These are phyloP conservation scores for Malacosoma neustria DNA, from an alignment of 2,888 invertebrate genomes.

Conservation along the genomic window DNA sequence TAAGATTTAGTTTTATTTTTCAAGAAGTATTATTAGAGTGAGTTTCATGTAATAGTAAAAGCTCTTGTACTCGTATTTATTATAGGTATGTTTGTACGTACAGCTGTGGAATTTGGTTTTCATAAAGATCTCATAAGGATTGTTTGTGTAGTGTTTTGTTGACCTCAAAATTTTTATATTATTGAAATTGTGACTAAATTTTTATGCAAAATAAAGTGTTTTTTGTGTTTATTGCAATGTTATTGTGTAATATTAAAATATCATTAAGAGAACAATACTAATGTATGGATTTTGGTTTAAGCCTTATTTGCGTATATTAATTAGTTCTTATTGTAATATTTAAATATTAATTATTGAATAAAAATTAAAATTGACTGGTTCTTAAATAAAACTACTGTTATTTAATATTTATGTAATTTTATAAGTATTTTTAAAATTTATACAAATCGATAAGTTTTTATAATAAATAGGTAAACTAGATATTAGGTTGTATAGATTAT, in stretches of 20 bases:
- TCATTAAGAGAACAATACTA: conserved; percentile 28
- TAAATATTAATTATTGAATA: conserved; percentile 1
- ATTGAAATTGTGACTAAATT: conserved; percentile 30
- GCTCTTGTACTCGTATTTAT: too few relatives aligned
- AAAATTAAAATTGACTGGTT: conserved; percentile 47
- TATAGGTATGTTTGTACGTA: conserved; percentile 59
- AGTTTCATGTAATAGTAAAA: too few relatives aligned
- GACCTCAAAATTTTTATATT: conserved; percentile 66
- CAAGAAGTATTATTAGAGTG: conserved; percentile 63
- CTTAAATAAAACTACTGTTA: conserved; percentile 52
- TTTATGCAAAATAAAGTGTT: conserved; percentile 26
- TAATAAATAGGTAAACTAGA: too few relatives aligned
- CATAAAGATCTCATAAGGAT: conserved; percentile 74
- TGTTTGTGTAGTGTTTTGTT: conserved; percentile 75
- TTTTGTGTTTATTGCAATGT: conserved; percentile 28
- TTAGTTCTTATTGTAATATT: conserved; percentile 27
- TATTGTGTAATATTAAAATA: conserved; percentile 24
- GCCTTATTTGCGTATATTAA: too few relatives aligned
- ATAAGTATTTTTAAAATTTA: conserved; percentile 20
- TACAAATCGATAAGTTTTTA: too few relatives aligned
- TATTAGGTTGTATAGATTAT: too few relatives aligned
- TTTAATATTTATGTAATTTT: conserved; percentile 59
- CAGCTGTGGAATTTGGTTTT: conserved; percentile 65
- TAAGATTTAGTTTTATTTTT: conserved; percentile 28
- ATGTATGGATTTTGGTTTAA: conserved; percentile 25